Evolutionary conservation across 2,113 vertebrate genomes (phyloP), one percentile per base, ranked within the genome.

Genomic region (Mus musculus): DNA sequence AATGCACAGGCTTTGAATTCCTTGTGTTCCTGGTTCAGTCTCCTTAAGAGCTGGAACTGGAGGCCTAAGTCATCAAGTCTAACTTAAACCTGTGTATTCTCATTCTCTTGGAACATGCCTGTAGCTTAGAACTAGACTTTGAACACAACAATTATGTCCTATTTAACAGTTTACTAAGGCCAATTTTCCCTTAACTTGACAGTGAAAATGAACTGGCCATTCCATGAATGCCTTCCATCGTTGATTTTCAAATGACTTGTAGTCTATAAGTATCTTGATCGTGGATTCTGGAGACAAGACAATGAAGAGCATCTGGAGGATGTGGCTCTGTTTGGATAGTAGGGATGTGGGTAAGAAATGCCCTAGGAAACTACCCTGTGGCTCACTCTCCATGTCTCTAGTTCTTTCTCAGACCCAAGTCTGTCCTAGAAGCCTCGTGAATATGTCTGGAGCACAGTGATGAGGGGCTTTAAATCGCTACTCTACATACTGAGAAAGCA

Each of bases 181-280:
- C 12, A 92, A 12, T 7, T 72, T 92, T 33, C 11, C 78, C 39
- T 95, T 88, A 19, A 14, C 77, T 49, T 86, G 81, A 75, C 4
- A 84, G n/a, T 90, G 86, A 77, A 81, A 93, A 91, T 54, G 69
- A 81, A 81, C 67, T 54, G 10, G 59, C 39, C 24, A 65, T 17
- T 88, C 69, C n/a, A 19, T 46, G 6, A 72, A 17, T n/a, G 3
- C 42, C 75, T 61, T 84, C 84, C 73, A 1, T 76, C 67, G 93
- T 11, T 67, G 61, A 59, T 94, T 96, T 95, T 95, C 69, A 88
- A 84, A 33, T 49, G 26, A 65, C 6, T 93, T 84, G 69, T 89
- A 86, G 17, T 20, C 39, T 96, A 33, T 78, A 30, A 91, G 91
- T 89, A 16, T 46, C 95, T 92, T 84, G 20, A 14, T 88, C 33